phyloP scores from a whole-genome alignment of 1,140 invertebrate genomes.

The Nasonia longicornis region DNA sequence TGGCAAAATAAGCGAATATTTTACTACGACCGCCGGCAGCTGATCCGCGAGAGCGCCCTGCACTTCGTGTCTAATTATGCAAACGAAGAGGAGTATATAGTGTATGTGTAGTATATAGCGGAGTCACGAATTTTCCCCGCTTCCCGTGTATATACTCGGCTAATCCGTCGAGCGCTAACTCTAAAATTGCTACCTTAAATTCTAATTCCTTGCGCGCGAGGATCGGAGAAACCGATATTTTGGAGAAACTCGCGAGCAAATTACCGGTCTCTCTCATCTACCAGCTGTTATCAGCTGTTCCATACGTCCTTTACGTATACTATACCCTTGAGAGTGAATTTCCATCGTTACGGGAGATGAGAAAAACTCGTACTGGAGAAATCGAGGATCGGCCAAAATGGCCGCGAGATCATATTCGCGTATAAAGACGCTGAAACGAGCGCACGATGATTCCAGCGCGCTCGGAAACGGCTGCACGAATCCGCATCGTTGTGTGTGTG shows the following conservation, averaged over 20 bases:
- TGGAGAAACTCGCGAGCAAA: neutral
- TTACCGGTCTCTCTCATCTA: too few relatives aligned
- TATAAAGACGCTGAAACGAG: neutral
- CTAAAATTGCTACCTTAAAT: conserved; percentile 15
- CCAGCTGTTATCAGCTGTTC: too few relatives aligned
- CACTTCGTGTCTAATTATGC: conserved; percentile 32
- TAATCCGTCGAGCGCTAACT: conserved; percentile 18
- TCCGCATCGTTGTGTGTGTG: neutral
- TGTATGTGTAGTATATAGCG: too few relatives aligned
- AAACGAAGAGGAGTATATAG: neutral
- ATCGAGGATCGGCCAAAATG: neutral
- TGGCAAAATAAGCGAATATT: too few relatives aligned
- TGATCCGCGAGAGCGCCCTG: too few relatives aligned
- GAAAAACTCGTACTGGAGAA: neutral
- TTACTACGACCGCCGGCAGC: too few relatives aligned
- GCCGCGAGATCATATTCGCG: neutral
- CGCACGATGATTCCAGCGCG: conserved; percentile 2
- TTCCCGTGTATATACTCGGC: neutral
- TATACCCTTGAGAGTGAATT: neutral
- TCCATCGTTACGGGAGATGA: neutral
- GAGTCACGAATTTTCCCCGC: conserved; percentile 23
- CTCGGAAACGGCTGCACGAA: neutral
- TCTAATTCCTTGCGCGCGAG: neutral
- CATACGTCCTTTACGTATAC: too few relatives aligned
- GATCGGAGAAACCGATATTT: neutral